Evolutionary conservation across 2,797 vertebrate genomes (phyloP).

Genomic region (Acanthurus lineatus): DNA sequence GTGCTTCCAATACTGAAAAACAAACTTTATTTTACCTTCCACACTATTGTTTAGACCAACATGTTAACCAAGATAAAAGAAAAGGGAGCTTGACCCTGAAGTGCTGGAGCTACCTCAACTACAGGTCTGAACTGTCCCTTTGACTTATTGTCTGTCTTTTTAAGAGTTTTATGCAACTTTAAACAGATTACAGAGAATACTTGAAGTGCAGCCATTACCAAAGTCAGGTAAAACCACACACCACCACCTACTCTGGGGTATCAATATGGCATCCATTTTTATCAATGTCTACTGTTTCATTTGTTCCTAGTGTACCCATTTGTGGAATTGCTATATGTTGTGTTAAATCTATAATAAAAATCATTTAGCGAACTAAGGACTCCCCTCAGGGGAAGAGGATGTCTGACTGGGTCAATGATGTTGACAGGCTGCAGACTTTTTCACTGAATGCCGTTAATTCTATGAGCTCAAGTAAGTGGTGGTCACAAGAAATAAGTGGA

Average conservation of each 20-base stretch:
- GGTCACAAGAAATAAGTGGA: constrained; percentile 81
- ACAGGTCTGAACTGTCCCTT: constrained; percentile 59
- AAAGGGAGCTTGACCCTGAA: not conserved
- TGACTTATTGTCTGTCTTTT: constrained; percentile 35
- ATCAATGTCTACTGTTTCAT: constrained; percentile 60
- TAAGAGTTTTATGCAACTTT: constrained; percentile 41
- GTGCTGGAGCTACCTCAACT: constrained; percentile 80
- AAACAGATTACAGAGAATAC: constrained; percentile 15
- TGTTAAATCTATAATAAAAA: constrained; percentile 87
- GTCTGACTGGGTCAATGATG: constrained; percentile 83
- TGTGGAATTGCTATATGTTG: constrained; percentile 74
- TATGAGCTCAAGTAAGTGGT: constrained; percentile 80
- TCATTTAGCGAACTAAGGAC: constrained; percentile 83
- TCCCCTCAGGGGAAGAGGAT: constrained; percentile 81
- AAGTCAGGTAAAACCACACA: constrained; percentile 15
- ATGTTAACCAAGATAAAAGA: constrained; percentile 56
- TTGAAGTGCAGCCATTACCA: constrained; percentile 1
- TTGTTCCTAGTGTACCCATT: constrained; percentile 74
- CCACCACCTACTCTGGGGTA: constrained; percentile 7
- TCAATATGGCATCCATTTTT: constrained; percentile 28
- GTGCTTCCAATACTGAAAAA: not conserved
- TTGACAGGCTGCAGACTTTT: constrained; percentile 83
- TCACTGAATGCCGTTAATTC: constrained; percentile 83
- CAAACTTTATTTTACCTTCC: not conserved
- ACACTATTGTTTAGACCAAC: not conserved